Base-by-base conservation (phyloP, 2,888 invertebrate species). In the Muscina levida region DNA sequence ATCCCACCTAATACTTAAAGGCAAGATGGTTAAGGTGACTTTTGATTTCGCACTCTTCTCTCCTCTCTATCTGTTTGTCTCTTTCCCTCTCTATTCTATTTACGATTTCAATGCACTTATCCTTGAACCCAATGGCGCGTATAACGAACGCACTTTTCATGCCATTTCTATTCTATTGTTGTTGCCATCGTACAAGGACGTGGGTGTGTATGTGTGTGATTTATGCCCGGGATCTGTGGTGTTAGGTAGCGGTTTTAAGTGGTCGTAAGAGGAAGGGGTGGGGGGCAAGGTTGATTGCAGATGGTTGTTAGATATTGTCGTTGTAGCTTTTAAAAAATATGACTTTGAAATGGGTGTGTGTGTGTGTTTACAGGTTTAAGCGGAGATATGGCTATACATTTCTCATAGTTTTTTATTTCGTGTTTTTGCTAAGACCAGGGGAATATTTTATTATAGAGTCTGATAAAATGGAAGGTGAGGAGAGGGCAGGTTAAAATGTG, bases 201-300 rank as follows among this genome's bases (percentile, higher is more conserved):
- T n/a, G n/a, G n/a, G n/a, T n/a, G n/a, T n/a, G n/a, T n/a, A 31
- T 5, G 31, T 31, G 62, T 42, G 62, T 62, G 62, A 62, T 62
- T 62, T 62, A 62, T 62, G 62, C 1, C 22, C 42, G 3, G 39
- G 15, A n/a, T 37, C 1, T 11, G 37, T 31, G 39, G 56, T 17
- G 19, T 1, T 39, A 17, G 31, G n/a, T 15, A 15, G 56, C 26
- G n/a, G 26, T 8, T 15, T 15, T 17, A 13, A 13, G 57, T 37
- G 1, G n/a, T 39, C 22, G 11, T 51, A n/a, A n/a, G n/a, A n/a
- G n/a, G n/a, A n/a, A n/a, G 51, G 51, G 19, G n/a, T 24, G 24
- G 26, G 56, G 13, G n/a, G n/a, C n/a, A n/a, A n/a, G n/a, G n/a
- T n/a, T n/a, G n/a, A n/a, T n/a, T n/a, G n/a, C n/a, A n/a, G n/a